Evolutionary conservation across 2,888 invertebrate genomes (phyloP), one percentile per base, ranked within the genome.

Genomic region (Liposcelis brunnea): DNA sequence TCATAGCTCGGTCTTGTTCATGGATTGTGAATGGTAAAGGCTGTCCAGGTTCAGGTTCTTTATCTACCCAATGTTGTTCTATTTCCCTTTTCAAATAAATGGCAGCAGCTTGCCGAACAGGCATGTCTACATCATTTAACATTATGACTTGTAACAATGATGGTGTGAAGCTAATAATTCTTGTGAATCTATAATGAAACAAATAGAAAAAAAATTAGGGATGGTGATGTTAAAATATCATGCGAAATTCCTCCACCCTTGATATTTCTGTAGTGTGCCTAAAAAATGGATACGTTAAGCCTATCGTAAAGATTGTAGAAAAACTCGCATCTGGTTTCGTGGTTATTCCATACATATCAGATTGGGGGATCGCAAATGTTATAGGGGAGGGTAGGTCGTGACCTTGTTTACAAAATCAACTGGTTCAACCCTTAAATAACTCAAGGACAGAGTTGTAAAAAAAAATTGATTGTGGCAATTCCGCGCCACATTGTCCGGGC

Each of bases 81-180:
- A 97, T 71, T 59, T 91, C 71, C 68, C 97, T 98, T 68, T 98
- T 98, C 52, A 98, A 69, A 67, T 94, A 98, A 53, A 98, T 87
- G 33, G 85, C 95, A 55, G 90, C 91, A 51, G 95, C 95, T 70
- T 97, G 95, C 51, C 95, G 70, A 0, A 94, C 82, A 51, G 93
- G 86, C 73, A 87, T 78, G 50, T 91, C 84, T 40, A 91, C 72
- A 54, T 89, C 87, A 56, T 77, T 76, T 63, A 80, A 75, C 87
- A 94, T 90, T 46, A 95, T 81, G 49, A 95, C 83, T 74, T 93
- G 90, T 44, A 98, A 70, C 48, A 98, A 69, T 42, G 84, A 77
- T 43, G 95, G 97, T 44, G 87, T 83, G 68, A 98, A 98, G 18
- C 94, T 94, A 61, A 94, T 91, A 51, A 95, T n/a, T 93, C 72